Evolutionary conservation across 2,888 invertebrate genomes (phyloP), one percentile per base, ranked within the genome.

Genomic region (Agrotis segetum): DNA sequence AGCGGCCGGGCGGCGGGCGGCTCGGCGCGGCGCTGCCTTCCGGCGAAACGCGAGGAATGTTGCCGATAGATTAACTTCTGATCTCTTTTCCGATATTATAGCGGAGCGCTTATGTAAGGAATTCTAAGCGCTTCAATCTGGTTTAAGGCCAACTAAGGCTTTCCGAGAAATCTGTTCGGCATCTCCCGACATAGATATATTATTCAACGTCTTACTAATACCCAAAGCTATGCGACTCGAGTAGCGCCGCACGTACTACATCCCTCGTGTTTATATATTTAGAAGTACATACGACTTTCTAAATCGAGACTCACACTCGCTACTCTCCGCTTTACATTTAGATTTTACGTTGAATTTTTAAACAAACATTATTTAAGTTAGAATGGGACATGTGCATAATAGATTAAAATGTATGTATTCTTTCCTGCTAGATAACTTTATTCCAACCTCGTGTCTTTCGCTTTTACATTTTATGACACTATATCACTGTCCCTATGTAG

Each of bases 61-160:
- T 96, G 95, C 95, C 95, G 94, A 95, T 96, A 96, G 95, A 96
- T 96, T 96, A 96, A 96, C 95, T 96, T 95, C 95, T 96, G 96
- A 95, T 96, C 95, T 96, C 95, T 95, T 96, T 95, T 94, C 94
- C 95, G 95, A 96, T 96, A 96, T 95, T 95, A 95, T 93, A 93
- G 93, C 94, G 89, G 88, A 92, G 89, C 91, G 92, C 93, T 94
- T 95, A 94, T 94, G 93, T 94, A 94, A 94, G 95, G 94, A 95
- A 95, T 95, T 95, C 94, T 94, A 94, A 93, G 92, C 93, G 89
- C 91, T 93, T 92, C 95, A 94, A 95, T 95, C 93, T 94, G 92
- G 92, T 93, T 94, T 93, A 92, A 93, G 91, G 89, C 92, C 92
- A 93, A 92, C 90, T 91, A 91, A 89, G 91, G 89, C 91, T 90